Base-by-base conservation (phyloP, 2,797 vertebrate genomes). In the Crocodylus rhombifer region DNA sequence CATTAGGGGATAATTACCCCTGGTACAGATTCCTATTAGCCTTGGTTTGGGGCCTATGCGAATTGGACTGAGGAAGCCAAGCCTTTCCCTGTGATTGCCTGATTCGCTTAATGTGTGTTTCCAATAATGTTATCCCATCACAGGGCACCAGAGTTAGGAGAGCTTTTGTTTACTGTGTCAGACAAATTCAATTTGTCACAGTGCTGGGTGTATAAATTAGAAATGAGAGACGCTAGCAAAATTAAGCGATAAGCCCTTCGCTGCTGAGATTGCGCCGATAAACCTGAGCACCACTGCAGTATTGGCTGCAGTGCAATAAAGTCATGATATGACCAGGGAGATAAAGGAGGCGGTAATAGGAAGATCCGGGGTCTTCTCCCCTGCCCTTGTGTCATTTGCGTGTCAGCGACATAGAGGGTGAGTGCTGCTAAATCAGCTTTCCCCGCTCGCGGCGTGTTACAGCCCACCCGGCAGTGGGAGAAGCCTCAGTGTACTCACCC, bases 141-240 rank as follows among this genome's bases (percentile, higher is more conserved):
- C 92, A 84, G 91, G 42, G 88, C 91, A 61, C 30, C 2, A 36
- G 55, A 89, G 84, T 65, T 73, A 36, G 86, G 82, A 94, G 77
- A 42, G 88, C 91, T 82, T 96, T 92, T 97, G 96, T 97, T 97
- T 96, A 94, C 85, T 81, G 75, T 95, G 95, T 94, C 92, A 86
- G 60, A 97, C 95, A 96, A 97, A 97, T 96, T 92, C 96, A 93
- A 95, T 97, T 96, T 93, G 96, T 96, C 95, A 95, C 75, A 88
- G 96, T 93, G 94, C 84, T 71, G 87, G 76, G 23, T 83, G 89
- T 93, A 95, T 94, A 95, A 97, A 97, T 97, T 95, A 95, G 95
- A 91, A 96, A 95, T 91, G 91, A 95, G 92, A 64, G 82, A 92
- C 3, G 65, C 80, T 84, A 80, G 83, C 73, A 77, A 92, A 95